Conservation (phyloP, 2,113 vertebrate species). For the Suricata suricatta region DNA sequence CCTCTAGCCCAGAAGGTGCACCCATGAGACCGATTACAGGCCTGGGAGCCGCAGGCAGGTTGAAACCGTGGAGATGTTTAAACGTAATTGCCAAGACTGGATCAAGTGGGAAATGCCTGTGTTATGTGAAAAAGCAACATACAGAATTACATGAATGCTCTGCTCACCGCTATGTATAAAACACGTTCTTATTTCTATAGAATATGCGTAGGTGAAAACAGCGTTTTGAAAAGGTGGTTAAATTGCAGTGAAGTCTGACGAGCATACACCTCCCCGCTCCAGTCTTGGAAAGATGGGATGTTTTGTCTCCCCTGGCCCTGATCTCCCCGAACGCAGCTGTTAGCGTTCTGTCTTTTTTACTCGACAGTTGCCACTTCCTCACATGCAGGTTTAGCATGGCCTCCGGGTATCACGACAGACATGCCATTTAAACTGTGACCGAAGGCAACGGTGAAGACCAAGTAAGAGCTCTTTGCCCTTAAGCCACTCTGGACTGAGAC, state of each 20-base stretch:
- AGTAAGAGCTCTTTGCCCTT: neutral
- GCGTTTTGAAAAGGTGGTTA: neutral
- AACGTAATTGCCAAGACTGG: neutral
- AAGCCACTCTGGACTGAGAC: neutral
- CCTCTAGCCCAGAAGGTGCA: neutral
- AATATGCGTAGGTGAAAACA: neutral
- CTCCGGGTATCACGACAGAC: neutral
- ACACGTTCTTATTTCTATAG: neutral
- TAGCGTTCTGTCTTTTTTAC: neutral
- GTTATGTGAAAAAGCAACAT: neutral
- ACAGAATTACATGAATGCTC: neutral
- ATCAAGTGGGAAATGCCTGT: neutral
- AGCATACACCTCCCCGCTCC: neutral
- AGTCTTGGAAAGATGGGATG: neutral
- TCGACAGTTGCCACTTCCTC: neutral
- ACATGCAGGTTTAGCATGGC: neutral
- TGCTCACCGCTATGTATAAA: neutral
- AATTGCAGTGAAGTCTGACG: neutral
- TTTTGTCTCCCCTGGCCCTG: neutral
- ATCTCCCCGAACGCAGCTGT: neutral
- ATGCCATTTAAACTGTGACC: neutral
- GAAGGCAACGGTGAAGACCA: neutral
- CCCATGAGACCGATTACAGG: neutral
- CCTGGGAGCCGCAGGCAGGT: neutral
- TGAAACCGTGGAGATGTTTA: neutral